These are phyloP conservation scores for Microcebus tavaratra DNA, from an alignment of 2,113 vertebrate species.

Conservation along the genomic window DNA sequence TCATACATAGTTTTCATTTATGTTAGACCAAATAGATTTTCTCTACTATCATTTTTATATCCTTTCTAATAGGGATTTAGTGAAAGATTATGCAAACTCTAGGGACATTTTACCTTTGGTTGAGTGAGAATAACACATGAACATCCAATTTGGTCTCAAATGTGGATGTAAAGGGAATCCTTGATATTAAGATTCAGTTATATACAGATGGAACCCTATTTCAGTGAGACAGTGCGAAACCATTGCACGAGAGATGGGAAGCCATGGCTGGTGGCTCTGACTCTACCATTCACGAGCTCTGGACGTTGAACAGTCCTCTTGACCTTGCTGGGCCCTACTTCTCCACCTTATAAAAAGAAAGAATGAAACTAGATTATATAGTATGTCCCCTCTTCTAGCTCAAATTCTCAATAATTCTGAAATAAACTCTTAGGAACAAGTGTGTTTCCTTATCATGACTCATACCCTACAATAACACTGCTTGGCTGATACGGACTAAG, in stretches of 20 bases:
- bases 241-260: not conserved
- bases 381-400: not conserved
- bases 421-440: not conserved
- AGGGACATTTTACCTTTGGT: not conserved
- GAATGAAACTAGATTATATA: not conserved
- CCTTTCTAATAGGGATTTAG: not conserved
- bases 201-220: not conserved
- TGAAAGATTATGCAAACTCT: not conserved
- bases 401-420: not conserved
- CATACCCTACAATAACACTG: not conserved
- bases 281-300: not conserved
- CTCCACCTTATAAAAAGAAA: slow-evolving; percentile 33
- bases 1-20: not conserved
- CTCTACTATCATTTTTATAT: not conserved
- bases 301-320: not conserved
- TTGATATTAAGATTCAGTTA: not conserved
- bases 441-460: not conserved
- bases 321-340: not conserved
- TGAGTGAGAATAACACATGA: not conserved
- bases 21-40: slow-evolving; percentile 23
- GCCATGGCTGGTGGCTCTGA: not conserved
- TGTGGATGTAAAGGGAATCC: not conserved
- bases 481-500: not conserved
- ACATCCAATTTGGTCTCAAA: not conserved
- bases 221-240: not conserved